phyloP scores from a whole-genome alignment of 2,113 vertebrate species.

The Eptesicus fuscus region DNA sequence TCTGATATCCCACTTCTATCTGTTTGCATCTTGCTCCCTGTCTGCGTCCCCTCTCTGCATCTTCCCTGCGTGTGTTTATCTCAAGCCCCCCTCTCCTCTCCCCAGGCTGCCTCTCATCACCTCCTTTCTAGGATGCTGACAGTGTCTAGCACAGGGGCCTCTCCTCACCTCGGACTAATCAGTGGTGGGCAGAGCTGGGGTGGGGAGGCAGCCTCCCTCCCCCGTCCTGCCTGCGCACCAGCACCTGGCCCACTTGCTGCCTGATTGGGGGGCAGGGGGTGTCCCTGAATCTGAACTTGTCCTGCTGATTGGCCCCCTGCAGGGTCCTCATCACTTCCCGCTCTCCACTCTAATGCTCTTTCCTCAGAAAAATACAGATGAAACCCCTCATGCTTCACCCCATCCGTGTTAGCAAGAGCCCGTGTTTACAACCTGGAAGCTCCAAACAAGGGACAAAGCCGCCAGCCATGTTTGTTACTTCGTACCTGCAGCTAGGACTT shows the following conservation, averaged over 20 bases:
- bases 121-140: neutral
- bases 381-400: neutral
- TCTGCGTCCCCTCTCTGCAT: neutral
- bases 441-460: neutral
- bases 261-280: neutral
- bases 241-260: neutral
- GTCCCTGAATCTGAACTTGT: neutral
- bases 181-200: neutral
- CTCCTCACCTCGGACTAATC: rapidly evolving
- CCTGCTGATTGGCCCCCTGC: no score
- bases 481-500: neutral
- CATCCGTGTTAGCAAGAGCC: rapidly evolving
- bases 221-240: rapidly evolving
- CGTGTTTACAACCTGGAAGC: neutral
- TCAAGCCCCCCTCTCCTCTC: neutral
- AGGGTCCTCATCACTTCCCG: neutral
- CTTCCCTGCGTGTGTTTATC: neutral
- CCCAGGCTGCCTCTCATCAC: no score
- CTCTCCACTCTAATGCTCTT: neutral
- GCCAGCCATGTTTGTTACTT: neutral
- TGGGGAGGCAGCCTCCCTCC: neutral
- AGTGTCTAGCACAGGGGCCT: neutral
- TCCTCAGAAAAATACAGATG: neutral
- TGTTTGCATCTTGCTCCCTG: neutral
- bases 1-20: neutral